Conservation (phyloP, 2,888 invertebrate genomes). For the Cylindroiulus punctatus region DNA sequence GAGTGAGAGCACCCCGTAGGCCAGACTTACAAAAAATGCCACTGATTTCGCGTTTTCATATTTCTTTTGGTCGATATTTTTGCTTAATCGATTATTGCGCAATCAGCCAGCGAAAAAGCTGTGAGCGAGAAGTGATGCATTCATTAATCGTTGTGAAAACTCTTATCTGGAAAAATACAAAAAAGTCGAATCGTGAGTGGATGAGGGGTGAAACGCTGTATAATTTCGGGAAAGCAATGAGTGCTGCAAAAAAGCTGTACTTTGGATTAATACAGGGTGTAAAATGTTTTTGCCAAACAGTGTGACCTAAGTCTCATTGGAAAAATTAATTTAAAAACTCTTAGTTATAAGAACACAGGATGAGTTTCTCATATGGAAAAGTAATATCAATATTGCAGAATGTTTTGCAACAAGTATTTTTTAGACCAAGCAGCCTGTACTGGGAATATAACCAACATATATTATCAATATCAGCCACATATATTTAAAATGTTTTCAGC, state of each 20-base stretch:
- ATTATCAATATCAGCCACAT: no score
- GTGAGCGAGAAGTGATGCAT: background rate
- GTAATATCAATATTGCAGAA: no score
- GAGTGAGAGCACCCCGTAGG: background rate
- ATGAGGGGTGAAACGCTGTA: background rate
- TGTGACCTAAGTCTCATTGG: no score
- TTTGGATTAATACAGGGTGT: conserved; percentile 1
- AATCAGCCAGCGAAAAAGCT: conserved; percentile 22
- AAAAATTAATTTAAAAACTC: no score
- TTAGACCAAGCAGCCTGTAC: no score
- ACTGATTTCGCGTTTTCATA: conserved; percentile 26
- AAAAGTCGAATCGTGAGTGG: background rate
- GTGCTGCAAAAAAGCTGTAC: background rate
- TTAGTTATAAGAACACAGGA: no score
- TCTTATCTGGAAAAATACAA: conserved; percentile 22
- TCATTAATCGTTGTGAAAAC: conserved; percentile 34
- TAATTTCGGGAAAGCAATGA: background rate
- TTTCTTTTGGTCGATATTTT: conserved; percentile 29
- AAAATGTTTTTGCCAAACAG: background rate
- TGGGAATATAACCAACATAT: no score
- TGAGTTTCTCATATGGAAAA: no score
- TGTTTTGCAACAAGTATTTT: no score
- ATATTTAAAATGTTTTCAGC: no score
- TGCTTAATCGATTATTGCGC: conserved; percentile 42
- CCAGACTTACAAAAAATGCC: conserved; percentile 21